Evolutionary conservation across 1,140 invertebrate genomes (phyloP).

Genomic region (Batillaria attramentaria): DNA sequence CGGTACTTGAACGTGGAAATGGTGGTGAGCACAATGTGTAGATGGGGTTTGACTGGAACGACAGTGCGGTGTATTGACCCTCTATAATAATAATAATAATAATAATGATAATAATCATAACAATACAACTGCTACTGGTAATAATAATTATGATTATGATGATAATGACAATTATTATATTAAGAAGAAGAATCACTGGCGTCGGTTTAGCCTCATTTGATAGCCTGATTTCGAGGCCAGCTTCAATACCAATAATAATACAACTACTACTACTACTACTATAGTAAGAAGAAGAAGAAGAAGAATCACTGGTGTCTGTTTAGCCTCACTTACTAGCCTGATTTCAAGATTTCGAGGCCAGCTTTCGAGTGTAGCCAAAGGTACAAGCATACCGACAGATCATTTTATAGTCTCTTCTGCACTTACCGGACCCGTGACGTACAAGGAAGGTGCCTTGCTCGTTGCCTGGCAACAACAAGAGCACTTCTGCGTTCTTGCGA

Average conservation of each 20-base stretch:
- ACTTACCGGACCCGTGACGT: constrained; percentile 76
- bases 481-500: constrained; percentile 96
- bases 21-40: no score
- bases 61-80: no score
- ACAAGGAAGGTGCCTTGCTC: constrained; percentile 97
- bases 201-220: no score
- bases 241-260: neutral
- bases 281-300: neutral
- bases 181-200: no score
- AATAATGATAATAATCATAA: neutral
- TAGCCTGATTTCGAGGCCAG: no score
- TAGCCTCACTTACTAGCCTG: neutral
- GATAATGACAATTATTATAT: neutral
- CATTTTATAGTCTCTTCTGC: neutral
- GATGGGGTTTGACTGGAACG: no score
- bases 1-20: neutral
- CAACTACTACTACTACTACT: neutral
- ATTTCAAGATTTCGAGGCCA: neutral
- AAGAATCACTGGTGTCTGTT: neutral
- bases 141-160: neutral
- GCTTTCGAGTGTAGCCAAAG: neutral
- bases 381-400: neutral
- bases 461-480: constrained; percentile 91
- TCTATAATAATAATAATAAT: neutral
- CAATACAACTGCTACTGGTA: neutral